These are phyloP conservation scores for Sisor rabdophorus DNA, from an alignment of 2,113 vertebrate genomes.

Conservation along the genomic window DNA sequence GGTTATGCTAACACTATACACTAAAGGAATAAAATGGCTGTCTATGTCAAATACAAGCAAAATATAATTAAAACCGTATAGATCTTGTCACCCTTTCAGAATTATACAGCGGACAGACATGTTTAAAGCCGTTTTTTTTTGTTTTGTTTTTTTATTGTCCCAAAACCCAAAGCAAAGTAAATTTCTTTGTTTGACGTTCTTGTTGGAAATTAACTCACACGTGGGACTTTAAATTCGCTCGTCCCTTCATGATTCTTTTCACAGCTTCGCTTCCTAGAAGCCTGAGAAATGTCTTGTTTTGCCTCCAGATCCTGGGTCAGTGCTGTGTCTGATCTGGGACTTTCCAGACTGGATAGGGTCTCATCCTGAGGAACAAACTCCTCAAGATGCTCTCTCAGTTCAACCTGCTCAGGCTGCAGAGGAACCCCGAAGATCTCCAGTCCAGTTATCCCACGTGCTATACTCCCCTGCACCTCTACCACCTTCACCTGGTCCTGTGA, in stretches of 20 bases:
- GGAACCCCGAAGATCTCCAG: constrained; percentile 53
- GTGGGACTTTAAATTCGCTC: constrained; percentile 46
- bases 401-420: constrained; percentile 30
- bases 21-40: no score
- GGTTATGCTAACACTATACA: no score
- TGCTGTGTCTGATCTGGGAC: constrained; percentile 33
- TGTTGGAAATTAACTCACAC: constrained; percentile 44
- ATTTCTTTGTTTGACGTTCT: neutral
- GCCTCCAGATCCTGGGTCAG: constrained; percentile 32
- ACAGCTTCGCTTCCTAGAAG: constrained; percentile 39
- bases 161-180: neutral
- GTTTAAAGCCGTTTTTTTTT: no score
- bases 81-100: no score
- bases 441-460: constrained; percentile 33
- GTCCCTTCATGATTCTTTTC: constrained; percentile 31
- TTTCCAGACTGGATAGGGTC: constrained; percentile 33
- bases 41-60: neutral
- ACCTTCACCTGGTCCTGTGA: constrained; percentile 23
- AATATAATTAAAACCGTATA: neutral
- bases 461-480: constrained; percentile 24
- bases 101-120: neutral
- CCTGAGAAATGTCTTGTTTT: constrained; percentile 7
- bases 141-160: neutral
- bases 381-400: constrained; percentile 18
- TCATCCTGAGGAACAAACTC: constrained; percentile 28